Conservation (phyloP, 1,140 invertebrate species). For the Brachionus angularis region DNA sequence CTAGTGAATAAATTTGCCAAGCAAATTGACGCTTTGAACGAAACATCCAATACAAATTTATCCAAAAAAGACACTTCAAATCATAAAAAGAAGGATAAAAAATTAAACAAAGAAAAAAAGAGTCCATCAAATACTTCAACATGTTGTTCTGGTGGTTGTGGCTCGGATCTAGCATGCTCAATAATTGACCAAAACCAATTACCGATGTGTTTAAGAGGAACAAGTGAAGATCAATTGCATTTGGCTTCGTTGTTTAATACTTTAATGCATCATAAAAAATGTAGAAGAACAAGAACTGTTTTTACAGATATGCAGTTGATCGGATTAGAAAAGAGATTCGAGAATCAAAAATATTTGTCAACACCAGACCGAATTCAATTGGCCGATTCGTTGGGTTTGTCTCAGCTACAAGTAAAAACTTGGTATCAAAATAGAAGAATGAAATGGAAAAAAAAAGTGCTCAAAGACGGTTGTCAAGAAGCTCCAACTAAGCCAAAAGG, state of each 20-base stretch:
- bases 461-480: conserved; percentile 56
- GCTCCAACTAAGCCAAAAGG: conserved; percentile 60
- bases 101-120: no score
- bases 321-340: conserved; percentile 79
- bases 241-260: conserved; percentile 28
- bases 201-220: conserved; percentile 12
- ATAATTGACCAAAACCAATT: not conserved
- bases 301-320: conserved; percentile 50
- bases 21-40: no score
- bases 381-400: conserved; percentile 81
- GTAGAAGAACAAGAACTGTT: conserved; percentile 35
- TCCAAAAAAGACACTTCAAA: no score
- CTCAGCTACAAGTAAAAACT: conserved; percentile 80
- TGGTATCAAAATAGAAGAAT: conserved; percentile 51
- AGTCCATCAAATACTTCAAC: no score
- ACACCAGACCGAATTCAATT: conserved; percentile 92
- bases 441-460: conserved; percentile 59
- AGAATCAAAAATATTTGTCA: conserved; percentile 88
- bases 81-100: no score
- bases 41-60: no score
- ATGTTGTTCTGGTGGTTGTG: no score
- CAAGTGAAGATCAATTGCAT: conserved; percentile 30
- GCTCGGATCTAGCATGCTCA: no score
- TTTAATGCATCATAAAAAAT: conserved; percentile 40
- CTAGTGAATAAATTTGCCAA: no score